Evolutionary conservation across 1,140 invertebrate species (phyloP), one percentile per base, ranked within the genome.

Genomic region (Euwallacea similis): DNA sequence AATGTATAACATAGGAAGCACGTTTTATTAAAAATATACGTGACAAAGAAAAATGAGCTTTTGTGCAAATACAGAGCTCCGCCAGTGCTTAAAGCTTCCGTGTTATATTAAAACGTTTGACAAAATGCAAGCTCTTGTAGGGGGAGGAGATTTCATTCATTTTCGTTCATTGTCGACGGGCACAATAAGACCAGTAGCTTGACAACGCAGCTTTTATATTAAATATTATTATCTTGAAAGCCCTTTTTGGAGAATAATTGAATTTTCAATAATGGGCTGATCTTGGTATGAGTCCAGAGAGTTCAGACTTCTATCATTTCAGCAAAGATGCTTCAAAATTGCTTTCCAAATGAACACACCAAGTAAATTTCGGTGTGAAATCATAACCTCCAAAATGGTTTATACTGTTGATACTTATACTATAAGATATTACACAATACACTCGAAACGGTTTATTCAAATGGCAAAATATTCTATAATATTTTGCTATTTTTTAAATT

Each of bases 91-190:
- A 66, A 66, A 66, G 55, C 53, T 66, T 66, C 43, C 55, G 58
- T 68, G 66, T 68, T 68, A 68, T 68, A 68, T 68, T 68, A 68
- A 68, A 68, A 68, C 58, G 56, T 68, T 68, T 68, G 66, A 68
- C 66, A 68, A 68, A 68, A 61, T 68, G 66, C 66, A 68, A 60
- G 33, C 44, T 59, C 16, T 50, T 59, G 21, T 13, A n/a, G 54
- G 64, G 66, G 66, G 56, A 16, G 58, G 46, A 68, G 43, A 47
- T 59, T 67, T 58, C 65, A 67, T 67, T 68, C 66, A 50, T 68
- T 68, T 60, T 53, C 42, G 60, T 59, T 59, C 56, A 68, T 68
- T 68, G 66, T 68, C 44, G 56, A 60, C 56, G 43, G 46, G 46
- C 43, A 60, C 66, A 68, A 68, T 47, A 42, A 60, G 44, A 68